A percentile compares a stretch with the other conserved stretches of the same genome.
Evolutionary conservation across 2,888 invertebrate genomes (phyloP).

Genomic region (Eilema caniola): DNA sequence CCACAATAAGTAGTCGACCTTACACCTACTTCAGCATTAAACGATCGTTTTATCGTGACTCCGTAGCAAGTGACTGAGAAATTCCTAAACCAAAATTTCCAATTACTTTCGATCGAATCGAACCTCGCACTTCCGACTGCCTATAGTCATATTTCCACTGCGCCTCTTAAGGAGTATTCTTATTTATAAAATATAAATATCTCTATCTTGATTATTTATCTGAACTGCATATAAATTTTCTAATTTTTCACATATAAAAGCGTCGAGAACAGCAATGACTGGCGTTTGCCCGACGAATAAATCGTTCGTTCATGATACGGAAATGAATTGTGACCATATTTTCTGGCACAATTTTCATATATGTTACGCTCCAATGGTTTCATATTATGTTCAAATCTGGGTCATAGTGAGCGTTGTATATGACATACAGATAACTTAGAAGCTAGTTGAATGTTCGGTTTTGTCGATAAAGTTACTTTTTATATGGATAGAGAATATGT

Average conservation of each 20-base stretch:
- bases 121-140: background rate
- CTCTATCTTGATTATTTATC: constrained; percentile 39
- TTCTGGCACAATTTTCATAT: constrained; percentile 44
- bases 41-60: too few relatives aligned
- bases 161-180: constrained; percentile 3
- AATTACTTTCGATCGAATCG: background rate
- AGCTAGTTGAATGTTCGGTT: constrained; percentile 23
- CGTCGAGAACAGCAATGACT: constrained; percentile 29
- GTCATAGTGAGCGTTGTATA: constrained; percentile 37
- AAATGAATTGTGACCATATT: constrained; percentile 49
- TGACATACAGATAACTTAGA: constrained; percentile 37
- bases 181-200: constrained; percentile 31
- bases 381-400: constrained; percentile 40
- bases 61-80: too few relatives aligned
- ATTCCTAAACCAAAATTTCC: background rate
- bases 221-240: constrained; percentile 45
- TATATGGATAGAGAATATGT: constrained; percentile 7
- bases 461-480: constrained; percentile 33
- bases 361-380: constrained; percentile 36
- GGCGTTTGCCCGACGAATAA: constrained; percentile 32
- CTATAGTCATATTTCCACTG: background rate
- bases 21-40: too few relatives aligned
- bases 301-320: constrained; percentile 32
- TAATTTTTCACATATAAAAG: constrained; percentile 35
- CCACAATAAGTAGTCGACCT: too few relatives aligned